Conservation (phyloP, 2,888 invertebrate species). For the Hydraecia micacea region DNA sequence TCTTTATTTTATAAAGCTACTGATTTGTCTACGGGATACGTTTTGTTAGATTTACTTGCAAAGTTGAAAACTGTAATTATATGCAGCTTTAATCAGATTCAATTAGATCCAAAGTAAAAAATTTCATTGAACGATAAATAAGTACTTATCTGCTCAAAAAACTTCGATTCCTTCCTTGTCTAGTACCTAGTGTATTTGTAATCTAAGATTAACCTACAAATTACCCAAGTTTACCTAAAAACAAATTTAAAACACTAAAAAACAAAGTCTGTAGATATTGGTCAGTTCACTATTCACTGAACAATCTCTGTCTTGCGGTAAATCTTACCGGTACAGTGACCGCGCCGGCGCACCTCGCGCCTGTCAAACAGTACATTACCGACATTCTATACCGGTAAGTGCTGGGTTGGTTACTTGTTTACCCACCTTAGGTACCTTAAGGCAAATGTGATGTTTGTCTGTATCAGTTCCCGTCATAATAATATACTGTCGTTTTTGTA, state of each 20-base stretch:
- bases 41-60: neutral
- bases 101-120: neutral
- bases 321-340: conserved; percentile 11
- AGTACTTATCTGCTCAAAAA: neutral
- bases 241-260: neutral
- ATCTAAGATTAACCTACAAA: too few relatives aligned
- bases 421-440: neutral
- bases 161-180: too few relatives aligned
- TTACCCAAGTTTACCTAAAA: neutral
- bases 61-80: neutral
- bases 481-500: neutral
- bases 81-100: neutral
- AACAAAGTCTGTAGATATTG: conserved; percentile 10
- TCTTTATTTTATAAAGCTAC: conserved; percentile 31
- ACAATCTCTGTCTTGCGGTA: conserved; percentile 29
- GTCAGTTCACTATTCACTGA: conserved; percentile 15
- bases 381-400: conserved; percentile 36
- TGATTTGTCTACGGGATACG: neutral
- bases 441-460: neutral
- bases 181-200: neutral
- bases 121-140: neutral
- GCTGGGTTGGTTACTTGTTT: conserved; percentile 25
- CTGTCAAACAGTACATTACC: conserved; percentile 32
- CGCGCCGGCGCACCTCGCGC: conserved; percentile 28
- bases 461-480: neutral